Evolutionary conservation across 1,140 invertebrate genomes (phyloP), one percentile per base, ranked within the genome.

Genomic region (Araneus ventricosus): DNA sequence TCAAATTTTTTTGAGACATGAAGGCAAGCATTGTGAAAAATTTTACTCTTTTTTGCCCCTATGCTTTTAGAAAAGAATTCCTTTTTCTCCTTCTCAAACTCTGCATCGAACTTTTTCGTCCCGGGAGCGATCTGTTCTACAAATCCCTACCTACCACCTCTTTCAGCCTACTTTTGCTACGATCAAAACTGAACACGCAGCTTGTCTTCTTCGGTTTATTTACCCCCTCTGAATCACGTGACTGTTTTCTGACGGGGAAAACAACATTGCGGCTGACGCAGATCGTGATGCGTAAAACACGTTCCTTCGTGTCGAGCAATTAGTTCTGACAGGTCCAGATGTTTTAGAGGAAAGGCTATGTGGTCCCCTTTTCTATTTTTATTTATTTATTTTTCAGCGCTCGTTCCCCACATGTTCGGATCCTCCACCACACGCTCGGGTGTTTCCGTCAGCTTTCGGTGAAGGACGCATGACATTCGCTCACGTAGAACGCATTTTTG

Each of bases 271-370:
- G 70, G 70, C 70, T 75, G 70, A 75, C 70, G 70, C 30, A 37
- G 70, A 75, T 63, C 86, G 86, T 88, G 86, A 88, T 67, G 86
- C 86, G 59, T 67, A 27, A 45, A 67, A 88, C 86, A 88, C 86
- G 61, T 88, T 88, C 67, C 86, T 37, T 10, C 86, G 14, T 88
- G 86, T 88, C 86, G 34, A 67, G 37, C 61, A 88, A 88, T 88
- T 88, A 88, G 86, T 57, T 67, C 45, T 88, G 86, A 88, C 86
- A 88, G 86, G 86, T 88, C 86, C 86, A 88, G 86, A 88, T 88
- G 86, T 88, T 88, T 82, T 88, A 63, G 59, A 67, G 34, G 34
- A 10, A 39, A 30, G 27, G 27, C 30, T 20, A 34, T 30, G 20
- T 75, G 70, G 4, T 57, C 5, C 52, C 10, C 24, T 59, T 59